phyloP scores from a whole-genome alignment of 1,140 invertebrate species.

The Drosophila lowei region DNA sequence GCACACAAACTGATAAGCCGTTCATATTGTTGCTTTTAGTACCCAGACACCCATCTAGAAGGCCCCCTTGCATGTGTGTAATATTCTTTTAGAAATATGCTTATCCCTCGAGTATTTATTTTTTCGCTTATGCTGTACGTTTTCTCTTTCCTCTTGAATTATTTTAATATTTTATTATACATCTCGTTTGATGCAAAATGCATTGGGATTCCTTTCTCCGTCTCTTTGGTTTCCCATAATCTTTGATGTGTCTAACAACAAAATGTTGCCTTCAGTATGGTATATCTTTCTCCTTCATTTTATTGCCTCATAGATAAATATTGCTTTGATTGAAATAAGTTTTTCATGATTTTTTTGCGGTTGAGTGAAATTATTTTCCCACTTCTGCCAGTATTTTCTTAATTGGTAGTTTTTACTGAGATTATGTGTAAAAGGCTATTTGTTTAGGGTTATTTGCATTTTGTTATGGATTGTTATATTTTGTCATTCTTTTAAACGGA shows the following conservation, averaged over 20 bases:
- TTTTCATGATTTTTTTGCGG: conserved; percentile 1
- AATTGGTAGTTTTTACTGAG: neutral
- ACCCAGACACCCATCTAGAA: neutral
- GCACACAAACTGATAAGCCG: conserved; percentile 32
- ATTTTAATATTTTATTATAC: conserved; percentile 52
- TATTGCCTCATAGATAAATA: conserved; percentile 11
- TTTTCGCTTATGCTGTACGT: conserved; percentile 3
- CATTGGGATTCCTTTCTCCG: neutral
- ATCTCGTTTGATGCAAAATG: conserved; percentile 42
- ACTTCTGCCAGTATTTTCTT: neutral
- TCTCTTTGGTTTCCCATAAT: conserved; percentile 3
- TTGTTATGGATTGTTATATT: neutral
- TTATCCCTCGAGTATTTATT: conserved; percentile 13
- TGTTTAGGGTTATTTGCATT: neutral
- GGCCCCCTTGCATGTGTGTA: conserved; percentile 10
- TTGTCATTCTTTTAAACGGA: neutral
- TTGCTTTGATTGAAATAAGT: neutral
- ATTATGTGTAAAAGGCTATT: too few relatives aligned
- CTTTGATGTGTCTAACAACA: conserved; percentile 13
- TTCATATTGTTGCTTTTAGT: conserved; percentile 21
- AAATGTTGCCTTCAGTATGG: neutral
- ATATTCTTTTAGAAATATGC: conserved; percentile 26
- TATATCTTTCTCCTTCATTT: conserved; percentile 13
- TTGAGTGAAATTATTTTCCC: neutral
- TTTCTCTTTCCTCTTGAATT: conserved; percentile 40